Conservation (phyloP, 2,113 vertebrate species). For the Esox niger region DNA sequence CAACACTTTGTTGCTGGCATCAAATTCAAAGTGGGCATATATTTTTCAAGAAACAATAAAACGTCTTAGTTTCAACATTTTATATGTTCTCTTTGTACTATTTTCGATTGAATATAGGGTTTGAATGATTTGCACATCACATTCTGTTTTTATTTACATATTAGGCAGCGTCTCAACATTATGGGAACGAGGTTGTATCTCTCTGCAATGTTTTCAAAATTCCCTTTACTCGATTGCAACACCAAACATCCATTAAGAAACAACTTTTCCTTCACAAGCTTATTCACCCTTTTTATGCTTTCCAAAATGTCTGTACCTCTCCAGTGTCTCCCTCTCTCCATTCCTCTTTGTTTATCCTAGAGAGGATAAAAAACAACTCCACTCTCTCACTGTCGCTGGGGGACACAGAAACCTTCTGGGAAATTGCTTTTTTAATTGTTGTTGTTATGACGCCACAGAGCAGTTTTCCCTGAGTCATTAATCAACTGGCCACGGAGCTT, state of each 20-base stretch:
- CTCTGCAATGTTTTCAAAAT: too few species aligned
- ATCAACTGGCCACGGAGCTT: slow-evolving; percentile 11
- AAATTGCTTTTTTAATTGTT: slow-evolving; percentile 27
- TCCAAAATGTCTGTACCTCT: not conserved
- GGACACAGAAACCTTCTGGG: not conserved
- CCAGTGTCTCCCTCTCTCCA: not conserved
- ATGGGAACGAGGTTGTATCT: too few species aligned
- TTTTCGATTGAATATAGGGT: too few species aligned
- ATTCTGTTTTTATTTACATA: too few species aligned
- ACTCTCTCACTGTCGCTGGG: not conserved
- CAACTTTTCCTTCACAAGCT: not conserved
- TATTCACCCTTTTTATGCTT: not conserved
- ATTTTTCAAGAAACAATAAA: too few species aligned
- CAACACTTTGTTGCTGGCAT: too few species aligned
- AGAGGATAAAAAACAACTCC: not conserved
- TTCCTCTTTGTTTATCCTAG: not conserved
- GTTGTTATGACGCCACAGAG: slow-evolving; percentile 15
- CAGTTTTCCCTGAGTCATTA: slow-evolving; percentile 12
- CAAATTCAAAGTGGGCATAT: too few species aligned
- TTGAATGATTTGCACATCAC: too few species aligned
- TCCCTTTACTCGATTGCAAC: too few species aligned
- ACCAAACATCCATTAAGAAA: not conserved
- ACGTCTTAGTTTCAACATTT: too few species aligned
- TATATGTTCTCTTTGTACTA: too few species aligned
- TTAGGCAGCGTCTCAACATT: too few species aligned